Conservation (phyloP, 2,888 invertebrate genomes). For the Tridacna crocea region DNA sequence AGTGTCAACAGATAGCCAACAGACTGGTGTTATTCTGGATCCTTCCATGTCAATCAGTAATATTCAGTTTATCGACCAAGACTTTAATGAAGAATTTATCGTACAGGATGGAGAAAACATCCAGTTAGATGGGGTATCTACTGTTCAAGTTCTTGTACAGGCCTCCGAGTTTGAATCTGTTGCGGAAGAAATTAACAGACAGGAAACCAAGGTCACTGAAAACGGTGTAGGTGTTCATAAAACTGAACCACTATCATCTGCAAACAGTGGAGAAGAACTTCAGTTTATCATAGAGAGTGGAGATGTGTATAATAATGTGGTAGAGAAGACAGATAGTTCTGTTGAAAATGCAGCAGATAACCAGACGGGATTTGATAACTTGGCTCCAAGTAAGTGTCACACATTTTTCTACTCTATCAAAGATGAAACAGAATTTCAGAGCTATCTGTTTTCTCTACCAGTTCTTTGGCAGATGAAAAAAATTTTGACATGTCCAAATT, state of each 20-base stretch:
- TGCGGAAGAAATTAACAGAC: neutral
- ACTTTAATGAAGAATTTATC: constrained; percentile 33
- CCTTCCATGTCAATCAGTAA: constrained; percentile 10
- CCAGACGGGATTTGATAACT: no score
- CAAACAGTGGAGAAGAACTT: neutral
- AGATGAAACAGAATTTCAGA: no score
- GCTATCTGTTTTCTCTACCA: no score
- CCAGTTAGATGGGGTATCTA: constrained; percentile 24
- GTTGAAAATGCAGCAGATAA: neutral
- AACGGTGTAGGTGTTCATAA: neutral
- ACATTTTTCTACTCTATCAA: no score
- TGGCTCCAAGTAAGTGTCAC: no score
- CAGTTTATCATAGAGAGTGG: constrained; percentile 16
- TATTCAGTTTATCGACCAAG: constrained; percentile 34
- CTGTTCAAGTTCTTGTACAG: constrained; percentile 44
- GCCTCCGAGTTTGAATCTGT: constrained; percentile 1
- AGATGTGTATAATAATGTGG: constrained; percentile 1
- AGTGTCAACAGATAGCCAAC: no score
- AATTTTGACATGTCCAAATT: no score
- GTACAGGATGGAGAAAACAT: constrained; percentile 41
- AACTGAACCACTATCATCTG: no score
- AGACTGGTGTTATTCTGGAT: neutral
- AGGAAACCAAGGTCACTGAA: neutral
- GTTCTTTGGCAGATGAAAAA: no score
- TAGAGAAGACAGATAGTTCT: neutral